Evolutionary conservation across 2,113 vertebrate genomes (phyloP), one percentile per base, ranked within the genome.

Genomic region (Anarhynchus alexandrinus): DNA sequence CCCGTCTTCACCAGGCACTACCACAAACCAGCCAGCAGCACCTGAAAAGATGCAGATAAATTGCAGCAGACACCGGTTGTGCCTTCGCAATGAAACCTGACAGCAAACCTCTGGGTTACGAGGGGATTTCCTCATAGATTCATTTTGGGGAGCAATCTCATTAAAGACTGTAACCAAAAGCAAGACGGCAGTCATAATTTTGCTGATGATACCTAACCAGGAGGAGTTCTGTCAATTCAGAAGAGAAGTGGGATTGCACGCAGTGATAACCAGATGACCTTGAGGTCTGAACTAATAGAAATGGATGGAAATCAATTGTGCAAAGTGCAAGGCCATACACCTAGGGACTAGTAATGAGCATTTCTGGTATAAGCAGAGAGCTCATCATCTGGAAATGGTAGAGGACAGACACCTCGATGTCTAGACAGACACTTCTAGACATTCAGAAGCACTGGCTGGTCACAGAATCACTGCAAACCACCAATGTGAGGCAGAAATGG

Each of bases 241-340:
- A 85, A 71, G 47, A 91, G 84, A 95, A 67, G 38, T 61, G 42
- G 19, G 70, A 66, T 54, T 77, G 82, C 66, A 66, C 70, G 82
- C 25, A 69, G 54, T 76, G 93, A 91, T 93, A 95, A 93, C 34
- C 61, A 72, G 70, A 49, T 82, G 93, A 95, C 96, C 87, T 93
- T 88, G 70, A 90, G 93, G 84, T 80, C 84, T 88, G 43, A 91
- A 94, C 70, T 90, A 91, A 88, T 36, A 95, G 82, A 93, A 95
- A 85, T 2, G 19, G 82, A 93, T 90, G 87, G 78, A 94, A 95
- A 96, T 94, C 92, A 97, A 92, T 73, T 82, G 92, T 80, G 74
- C 87, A 58, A 91, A 90, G 36, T 93, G 70, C 66, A 87, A 82
- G 58, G 78, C 55, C 8, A 25, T 27, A 62, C 36, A 77, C 25